Evolutionary conservation across 2,797 vertebrate species (phyloP).

Genomic region (Sebastes vulpes): DNA sequence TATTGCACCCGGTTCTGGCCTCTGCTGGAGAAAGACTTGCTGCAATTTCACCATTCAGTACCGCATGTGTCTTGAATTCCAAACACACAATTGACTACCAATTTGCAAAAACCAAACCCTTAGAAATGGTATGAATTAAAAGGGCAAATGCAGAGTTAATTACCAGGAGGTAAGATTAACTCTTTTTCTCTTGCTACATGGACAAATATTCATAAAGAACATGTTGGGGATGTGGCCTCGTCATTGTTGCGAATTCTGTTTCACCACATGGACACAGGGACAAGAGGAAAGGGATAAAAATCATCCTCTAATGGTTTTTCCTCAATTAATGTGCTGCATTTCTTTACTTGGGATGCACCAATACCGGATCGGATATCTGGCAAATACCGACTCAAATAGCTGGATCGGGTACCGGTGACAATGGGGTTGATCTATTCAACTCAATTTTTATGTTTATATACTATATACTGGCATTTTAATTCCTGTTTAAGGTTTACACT

Average conservation of each 20-base stretch:
- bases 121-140: conserved; percentile 79
- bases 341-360: no score
- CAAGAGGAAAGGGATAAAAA: conserved; percentile 31
- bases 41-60: conserved; percentile 82
- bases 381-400: no score
- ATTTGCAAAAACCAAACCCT: conserved; percentile 78
- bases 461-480: no score
- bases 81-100: conserved; percentile 80
- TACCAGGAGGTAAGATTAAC: conserved; percentile 68
- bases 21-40: conserved; percentile 80
- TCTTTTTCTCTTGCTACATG: conserved; percentile 47
- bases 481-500: no score
- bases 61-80: conserved; percentile 81
- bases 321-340: no score
- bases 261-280: conserved; percentile 38
- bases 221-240: conserved; percentile 26
- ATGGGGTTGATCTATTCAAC: no score
- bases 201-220: conserved; percentile 68
- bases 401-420: no score
- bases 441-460: no score
- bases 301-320: conserved; percentile 1
- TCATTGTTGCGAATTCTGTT: conserved; percentile 33
- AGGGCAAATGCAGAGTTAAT: conserved; percentile 75
- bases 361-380: no score
- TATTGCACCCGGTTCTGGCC: conserved; percentile 83